Evolutionary conservation across 2,888 invertebrate genomes (phyloP), one percentile per base, ranked within the genome.

Genomic region (Deladenus siricidicola): DNA sequence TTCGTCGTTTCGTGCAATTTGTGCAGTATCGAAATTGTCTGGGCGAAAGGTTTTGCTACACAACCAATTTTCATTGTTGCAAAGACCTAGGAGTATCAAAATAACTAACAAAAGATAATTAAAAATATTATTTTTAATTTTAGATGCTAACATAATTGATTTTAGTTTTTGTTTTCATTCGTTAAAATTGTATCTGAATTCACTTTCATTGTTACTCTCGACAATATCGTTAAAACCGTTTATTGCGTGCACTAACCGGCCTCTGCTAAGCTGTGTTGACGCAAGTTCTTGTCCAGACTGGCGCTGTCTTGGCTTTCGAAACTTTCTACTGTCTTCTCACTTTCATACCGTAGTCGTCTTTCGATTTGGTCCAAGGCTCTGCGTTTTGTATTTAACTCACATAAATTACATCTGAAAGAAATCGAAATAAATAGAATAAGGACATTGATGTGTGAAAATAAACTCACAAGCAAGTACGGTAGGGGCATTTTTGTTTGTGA

Each of bases 401-500:
- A 78, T 1, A 74, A 53, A 2, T 67, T 57, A 54, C 77, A 77
- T 4, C 77, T 76, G 50, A 55, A 74, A 56, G 29, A 34, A 4
- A 1, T 1, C 19, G 23, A 19, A 3, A 29, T 17, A 23, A 23
- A 29, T 23, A n/a, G n/a, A 21, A 4, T 21, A 4, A 4, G 4
- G 23, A 23, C 24, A 6, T 34, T 42, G 21, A 21, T 14, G 8
- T 39, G 34, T 39, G 8, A 8, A 10, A 53, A 53, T 53, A 4
- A 30, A 70, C 75, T 70, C 51, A 78, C 78, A 67, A 65, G 60
- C 78, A 78, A 19, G 67, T 59, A 23, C 71, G 64, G 60, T 74
- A 70, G 3, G 75, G 74, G 53, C 78, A 78, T 57, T 73, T 75
- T 54, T 72, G 75, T 62, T 78, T 78, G 71, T 78, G 78, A 4